Evolutionary conservation across 2,113 vertebrate species (phyloP).

Genomic region (Polypterus senegalus): DNA sequence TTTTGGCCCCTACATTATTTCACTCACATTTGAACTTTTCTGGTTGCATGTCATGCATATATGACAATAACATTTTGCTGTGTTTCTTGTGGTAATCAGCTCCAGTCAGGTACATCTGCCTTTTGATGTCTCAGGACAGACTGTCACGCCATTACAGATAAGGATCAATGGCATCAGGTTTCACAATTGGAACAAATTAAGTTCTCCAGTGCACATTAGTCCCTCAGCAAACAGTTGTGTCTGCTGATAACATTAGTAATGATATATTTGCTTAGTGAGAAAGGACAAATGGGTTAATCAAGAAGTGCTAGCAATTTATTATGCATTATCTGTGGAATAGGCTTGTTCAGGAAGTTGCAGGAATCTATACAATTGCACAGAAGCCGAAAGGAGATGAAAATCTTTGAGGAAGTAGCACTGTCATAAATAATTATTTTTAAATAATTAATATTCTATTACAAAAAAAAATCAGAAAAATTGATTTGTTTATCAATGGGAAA

Average conservation of each 20-base stretch:
- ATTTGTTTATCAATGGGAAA: no score
- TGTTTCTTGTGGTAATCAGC: not conserved
- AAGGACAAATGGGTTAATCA: not conserved
- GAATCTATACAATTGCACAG: not conserved
- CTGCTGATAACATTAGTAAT: not conserved
- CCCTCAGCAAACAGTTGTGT: not conserved
- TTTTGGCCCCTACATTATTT: no score
- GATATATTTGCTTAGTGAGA: not conserved
- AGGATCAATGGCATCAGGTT: not conserved
- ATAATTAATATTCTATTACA: no score
- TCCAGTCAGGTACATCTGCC: constrained; percentile 2
- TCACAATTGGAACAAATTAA: not conserved
- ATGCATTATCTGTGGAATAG: not conserved
- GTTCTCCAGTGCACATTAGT: not conserved
- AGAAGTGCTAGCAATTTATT: not conserved
- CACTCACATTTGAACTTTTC: not conserved
- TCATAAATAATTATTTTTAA: no score
- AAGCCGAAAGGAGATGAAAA: no score
- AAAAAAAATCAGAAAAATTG: no score
- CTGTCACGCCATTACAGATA: constrained; percentile 8
- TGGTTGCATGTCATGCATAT: not conserved
- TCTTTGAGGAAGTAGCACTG: no score
- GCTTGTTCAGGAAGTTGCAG: not conserved
- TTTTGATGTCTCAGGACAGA: constrained; percentile 1
- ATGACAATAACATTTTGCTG: not conserved